These are phyloP conservation scores for Phylloscopus trochiloides DNA, from an alignment of 2,113 vertebrate genomes.

Conservation along the genomic window DNA sequence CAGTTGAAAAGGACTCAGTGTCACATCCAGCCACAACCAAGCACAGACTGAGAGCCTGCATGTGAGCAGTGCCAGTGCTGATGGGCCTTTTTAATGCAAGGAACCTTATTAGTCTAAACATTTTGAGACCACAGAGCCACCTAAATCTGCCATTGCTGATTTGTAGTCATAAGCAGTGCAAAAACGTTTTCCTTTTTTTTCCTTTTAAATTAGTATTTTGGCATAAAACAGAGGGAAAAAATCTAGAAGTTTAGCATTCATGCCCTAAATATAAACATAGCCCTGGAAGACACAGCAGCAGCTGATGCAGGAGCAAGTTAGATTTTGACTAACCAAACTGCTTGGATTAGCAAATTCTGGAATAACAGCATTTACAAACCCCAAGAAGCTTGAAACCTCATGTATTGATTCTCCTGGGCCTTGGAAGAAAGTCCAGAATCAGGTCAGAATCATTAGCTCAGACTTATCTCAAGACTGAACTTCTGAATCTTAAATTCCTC, in stretches of 20 bases:
- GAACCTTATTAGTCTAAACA: not conserved
- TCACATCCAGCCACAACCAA: not conserved
- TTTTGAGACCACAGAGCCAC: not conserved
- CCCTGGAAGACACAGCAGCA: not conserved
- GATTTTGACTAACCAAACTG: not conserved
- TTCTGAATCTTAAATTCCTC: not conserved
- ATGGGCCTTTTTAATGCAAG: not conserved
- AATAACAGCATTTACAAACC: not conserved
- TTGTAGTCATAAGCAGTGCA: not conserved
- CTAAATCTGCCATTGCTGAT: not conserved
- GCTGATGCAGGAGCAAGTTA: not conserved
- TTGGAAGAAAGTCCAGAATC: not conserved
- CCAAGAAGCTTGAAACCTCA: not conserved
- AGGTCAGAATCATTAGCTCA: not conserved
- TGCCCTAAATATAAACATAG: not conserved
- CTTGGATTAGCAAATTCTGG: not conserved
- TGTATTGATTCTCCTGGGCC: not conserved
- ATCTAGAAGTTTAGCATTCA: fast-evolving
- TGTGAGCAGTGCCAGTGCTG: not conserved
- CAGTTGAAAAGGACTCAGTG: not conserved
- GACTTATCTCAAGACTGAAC: not conserved
- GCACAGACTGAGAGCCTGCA: not conserved
- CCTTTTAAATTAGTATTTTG: not conserved
- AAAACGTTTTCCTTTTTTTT: not conserved
- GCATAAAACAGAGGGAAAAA: not conserved